Percentiles rank a stretch among this genome's conserved stretches.
These are phyloP conservation scores for Mesorhabditis spiculigera DNA, from an alignment of 2,888 invertebrate genomes.

Conservation along the genomic window DNA sequence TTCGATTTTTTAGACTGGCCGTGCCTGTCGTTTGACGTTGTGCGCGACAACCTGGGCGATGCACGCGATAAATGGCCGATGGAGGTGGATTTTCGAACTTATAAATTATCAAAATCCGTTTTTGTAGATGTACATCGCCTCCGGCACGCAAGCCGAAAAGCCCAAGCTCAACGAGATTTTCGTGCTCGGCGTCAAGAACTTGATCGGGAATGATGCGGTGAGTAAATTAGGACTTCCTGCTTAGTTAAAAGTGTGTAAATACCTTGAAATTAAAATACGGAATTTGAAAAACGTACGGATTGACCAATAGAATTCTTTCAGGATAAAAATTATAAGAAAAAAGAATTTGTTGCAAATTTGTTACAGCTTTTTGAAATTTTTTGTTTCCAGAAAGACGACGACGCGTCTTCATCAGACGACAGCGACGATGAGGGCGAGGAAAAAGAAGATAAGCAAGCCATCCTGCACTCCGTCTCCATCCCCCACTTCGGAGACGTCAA, in stretches of 20 bases:
- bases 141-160: slow-evolving; percentile 77
- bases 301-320: too few species aligned
- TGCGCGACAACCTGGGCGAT: slow-evolving; percentile 78
- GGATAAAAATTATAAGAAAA: too few species aligned
- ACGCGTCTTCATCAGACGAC: slow-evolving; percentile 18
- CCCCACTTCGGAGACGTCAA: slow-evolving; percentile 90
- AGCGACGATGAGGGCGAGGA: slow-evolving; percentile 61
- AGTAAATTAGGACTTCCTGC: too few species aligned
- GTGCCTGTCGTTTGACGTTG: slow-evolving; percentile 91
- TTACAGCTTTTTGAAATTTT: too few species aligned
- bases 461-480: slow-evolving; percentile 79
- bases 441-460: slow-evolving; percentile 69
- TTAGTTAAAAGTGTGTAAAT: too few species aligned
- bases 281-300: too few species aligned
- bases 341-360: too few species aligned
- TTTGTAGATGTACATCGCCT: slow-evolving; percentile 66
- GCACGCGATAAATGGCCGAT: slow-evolving; percentile 74
- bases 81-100: slow-evolving; percentile 64
- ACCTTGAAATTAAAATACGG: too few species aligned
- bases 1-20: slow-evolving; percentile 72
- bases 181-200: slow-evolving; percentile 62
- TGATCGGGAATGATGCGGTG: slow-evolving; percentile 16
- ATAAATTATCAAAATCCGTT: too few species aligned
- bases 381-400: slow-evolving; percentile 49
- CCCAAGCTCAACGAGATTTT: slow-evolving; percentile 69